phyloP scores from a whole-genome alignment of 2,888 invertebrate species.

The Zygothrica quintamaculata region DNA sequence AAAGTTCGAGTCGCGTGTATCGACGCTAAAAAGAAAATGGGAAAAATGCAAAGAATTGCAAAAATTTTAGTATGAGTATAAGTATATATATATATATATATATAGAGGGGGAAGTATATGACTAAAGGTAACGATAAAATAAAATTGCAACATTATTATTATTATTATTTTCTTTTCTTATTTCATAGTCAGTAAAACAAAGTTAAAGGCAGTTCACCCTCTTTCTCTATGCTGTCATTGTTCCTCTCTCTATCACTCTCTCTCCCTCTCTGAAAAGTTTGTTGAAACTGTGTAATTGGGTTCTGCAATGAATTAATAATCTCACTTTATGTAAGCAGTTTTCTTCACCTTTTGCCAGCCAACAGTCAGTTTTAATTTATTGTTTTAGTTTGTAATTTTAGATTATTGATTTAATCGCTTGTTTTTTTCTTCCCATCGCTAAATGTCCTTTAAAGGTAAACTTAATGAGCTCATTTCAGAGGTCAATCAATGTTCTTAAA shows the following conservation, averaged over 20 bases:
- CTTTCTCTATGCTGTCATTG: no score
- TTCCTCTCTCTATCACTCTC: no score
- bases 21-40: slow-evolving; percentile 84
- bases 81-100: no score
- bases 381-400: slow-evolving; percentile 70
- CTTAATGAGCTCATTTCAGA: slow-evolving; percentile 58
- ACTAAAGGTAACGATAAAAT: slow-evolving; percentile 20
- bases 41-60: slow-evolving; percentile 16
- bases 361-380: slow-evolving; percentile 58
- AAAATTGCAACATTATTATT: not conserved
- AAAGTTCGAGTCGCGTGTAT: slow-evolving; percentile 85
- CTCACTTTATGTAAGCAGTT: slow-evolving; percentile 20
- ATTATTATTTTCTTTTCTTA: no score
- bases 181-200: slow-evolving; percentile 16
- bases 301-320: slow-evolving; percentile 74
- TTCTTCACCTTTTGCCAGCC: not conserved
- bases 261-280: slow-evolving; percentile 39
- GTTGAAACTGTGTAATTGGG: slow-evolving; percentile 64
- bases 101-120: slow-evolving; percentile 5
- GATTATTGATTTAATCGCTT: slow-evolving; percentile 67
- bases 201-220: slow-evolving; percentile 33
- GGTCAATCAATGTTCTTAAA: slow-evolving; percentile 60
- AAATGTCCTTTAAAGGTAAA: slow-evolving; percentile 21
- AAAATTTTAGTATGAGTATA: slow-evolving; percentile 3
- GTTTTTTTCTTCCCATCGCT: slow-evolving; percentile 1